Base-by-base conservation (phyloP, 2,888 invertebrate species). In the Adelognathus sp. region DNA sequence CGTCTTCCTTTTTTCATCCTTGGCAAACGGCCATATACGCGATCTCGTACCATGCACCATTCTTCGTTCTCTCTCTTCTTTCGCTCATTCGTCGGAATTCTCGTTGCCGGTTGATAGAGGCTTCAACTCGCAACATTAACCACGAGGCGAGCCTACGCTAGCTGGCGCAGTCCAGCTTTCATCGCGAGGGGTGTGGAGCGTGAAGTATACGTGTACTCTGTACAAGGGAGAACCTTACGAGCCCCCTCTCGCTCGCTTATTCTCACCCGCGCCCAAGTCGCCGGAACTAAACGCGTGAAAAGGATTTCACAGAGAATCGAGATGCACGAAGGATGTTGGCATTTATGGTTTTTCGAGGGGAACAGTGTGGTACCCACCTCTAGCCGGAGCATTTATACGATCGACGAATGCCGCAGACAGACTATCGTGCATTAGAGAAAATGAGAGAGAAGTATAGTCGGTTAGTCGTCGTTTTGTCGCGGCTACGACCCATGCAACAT, bases 271-370 rank as follows among this genome's bases (percentile, higher is more conserved):
- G 50, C 67, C 63, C 33, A 41, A 75, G 76, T 74, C 72, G 77
- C 71, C 84, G 88, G 84, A 86, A 88, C 87, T 76, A 82, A 83
- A 86, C 83, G 86, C 89, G 88, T 90, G 87, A 89, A 89, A 88
- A 88, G 88, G 87, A 90, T 90, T 90, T 88, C 88, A 89, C 86
- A 85, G 88, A 83, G 86, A 86, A 86, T 87, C 83, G 84, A 83
- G 85, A 83, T n/a, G n/a, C 82, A 81, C 81, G 83, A 84, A 81
- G 77, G 79, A 82, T 83, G 85, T 85, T 87, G 86, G 85, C 86
- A 86, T 85, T 83, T 83, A 85, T 83, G 82, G 83, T 82, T 76
- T 79, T 78, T 78, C 4, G 9, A 39, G 39, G 39, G 29, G 56
- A 9, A 5, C 6, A 27, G 46, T 1, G 3, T n/a, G n/a, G 11